A percentile compares a stretch with the other conserved stretches of the same genome.
Conservation (phyloP, 2,888 invertebrate genomes). For the Drosophila bunnanda region DNA sequence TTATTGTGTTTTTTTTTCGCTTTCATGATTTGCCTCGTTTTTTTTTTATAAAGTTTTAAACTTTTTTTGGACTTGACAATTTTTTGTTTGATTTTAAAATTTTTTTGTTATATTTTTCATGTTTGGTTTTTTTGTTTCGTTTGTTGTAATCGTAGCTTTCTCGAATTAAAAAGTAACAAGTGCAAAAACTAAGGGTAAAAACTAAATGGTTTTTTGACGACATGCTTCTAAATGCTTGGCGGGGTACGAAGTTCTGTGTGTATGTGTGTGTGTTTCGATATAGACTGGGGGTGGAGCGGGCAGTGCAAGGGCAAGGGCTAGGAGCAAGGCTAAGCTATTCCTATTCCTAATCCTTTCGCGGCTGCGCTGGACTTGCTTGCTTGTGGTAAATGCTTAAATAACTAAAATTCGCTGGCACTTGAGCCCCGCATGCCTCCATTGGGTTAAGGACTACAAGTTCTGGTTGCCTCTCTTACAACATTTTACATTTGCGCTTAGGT, state of each 20-base stretch:
- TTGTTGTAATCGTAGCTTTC: slow-evolving; percentile 45
- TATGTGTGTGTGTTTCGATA: slow-evolving; percentile 29
- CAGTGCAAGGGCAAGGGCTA: slow-evolving; percentile 23
- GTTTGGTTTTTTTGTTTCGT: slow-evolving; percentile 31
- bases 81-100: slow-evolving; percentile 41
- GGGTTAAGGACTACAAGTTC: slow-evolving; percentile 35
- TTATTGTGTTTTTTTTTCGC: slow-evolving; percentile 45
- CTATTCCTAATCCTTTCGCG: slow-evolving; percentile 46
- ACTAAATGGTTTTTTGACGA: slow-evolving; percentile 42
- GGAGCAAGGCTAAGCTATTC: slow-evolving; percentile 8
- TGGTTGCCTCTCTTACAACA: slow-evolving; percentile 34
- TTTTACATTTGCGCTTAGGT: slow-evolving; percentile 48
- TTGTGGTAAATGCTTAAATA: slow-evolving; percentile 69
- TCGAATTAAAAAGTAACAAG: slow-evolving; percentile 71
- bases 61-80: slow-evolving; percentile 64
- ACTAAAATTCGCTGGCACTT: slow-evolving; percentile 74
- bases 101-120: slow-evolving; percentile 38
- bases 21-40: slow-evolving; percentile 46
- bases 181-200: slow-evolving; percentile 60
- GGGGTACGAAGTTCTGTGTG: slow-evolving; percentile 46
- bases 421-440: slow-evolving; percentile 65
- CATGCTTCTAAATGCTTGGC: slow-evolving; percentile 67
- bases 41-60: slow-evolving; percentile 67
- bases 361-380: slow-evolving; percentile 21
- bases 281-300: slow-evolving; percentile 15